phyloP scores from a whole-genome alignment of 2,797 vertebrate genomes.

The Scolopax bukidnonensis region DNA sequence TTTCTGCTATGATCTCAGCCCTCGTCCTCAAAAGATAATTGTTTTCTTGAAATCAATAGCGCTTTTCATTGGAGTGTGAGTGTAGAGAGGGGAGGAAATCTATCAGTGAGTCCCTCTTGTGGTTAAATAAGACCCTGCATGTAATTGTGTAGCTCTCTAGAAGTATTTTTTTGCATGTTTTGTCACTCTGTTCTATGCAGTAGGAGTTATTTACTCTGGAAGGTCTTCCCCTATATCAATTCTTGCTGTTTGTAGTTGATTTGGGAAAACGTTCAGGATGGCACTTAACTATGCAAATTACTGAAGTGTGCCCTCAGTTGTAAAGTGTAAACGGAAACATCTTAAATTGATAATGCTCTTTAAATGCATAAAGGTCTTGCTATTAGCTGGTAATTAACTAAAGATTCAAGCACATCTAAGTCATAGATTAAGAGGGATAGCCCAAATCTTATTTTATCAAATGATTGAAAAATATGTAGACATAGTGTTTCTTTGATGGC shows the following conservation, averaged over 20 bases:
- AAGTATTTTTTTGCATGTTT: background rate
- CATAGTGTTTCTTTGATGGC: background rate
- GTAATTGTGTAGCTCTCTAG: background rate
- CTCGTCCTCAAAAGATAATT: conserved; percentile 47
- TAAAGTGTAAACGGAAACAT: background rate
- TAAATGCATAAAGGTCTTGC: background rate
- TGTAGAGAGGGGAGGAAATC: background rate
- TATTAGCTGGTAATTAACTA: background rate
- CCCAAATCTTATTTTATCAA: background rate
- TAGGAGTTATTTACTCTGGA: background rate
- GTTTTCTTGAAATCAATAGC: conserved; percentile 46
- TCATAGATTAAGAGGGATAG: background rate
- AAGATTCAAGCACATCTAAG: background rate
- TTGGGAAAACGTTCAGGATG: background rate
- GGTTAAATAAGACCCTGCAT: background rate
- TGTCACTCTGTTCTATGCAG: background rate
- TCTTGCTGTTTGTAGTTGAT: background rate
- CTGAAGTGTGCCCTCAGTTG: background rate
- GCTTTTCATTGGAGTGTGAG: background rate
- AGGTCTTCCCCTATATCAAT: background rate
- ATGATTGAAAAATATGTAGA: background rate
- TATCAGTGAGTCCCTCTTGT: conserved; percentile 15
- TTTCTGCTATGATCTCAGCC: conserved; percentile 49
- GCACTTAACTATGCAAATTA: background rate
- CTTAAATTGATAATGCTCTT: background rate